Evolutionary conservation across 2,113 vertebrate species (phyloP).

Genomic region (Loxodonta africana): DNA sequence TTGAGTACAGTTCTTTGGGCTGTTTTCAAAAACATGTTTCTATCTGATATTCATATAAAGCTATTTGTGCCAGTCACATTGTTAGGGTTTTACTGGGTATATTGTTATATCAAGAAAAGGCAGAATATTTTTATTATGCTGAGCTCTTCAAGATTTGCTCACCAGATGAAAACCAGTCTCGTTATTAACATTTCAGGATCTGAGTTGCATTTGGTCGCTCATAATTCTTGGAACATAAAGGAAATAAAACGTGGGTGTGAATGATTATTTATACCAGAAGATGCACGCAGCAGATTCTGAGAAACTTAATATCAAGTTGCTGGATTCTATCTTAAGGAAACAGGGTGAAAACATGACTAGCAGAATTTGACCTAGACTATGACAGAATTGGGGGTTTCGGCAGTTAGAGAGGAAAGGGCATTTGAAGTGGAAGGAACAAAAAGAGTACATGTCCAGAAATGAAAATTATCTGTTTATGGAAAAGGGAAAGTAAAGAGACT

Average conservation of each 20-base stretch:
- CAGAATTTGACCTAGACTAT: background rate
- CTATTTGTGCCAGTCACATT: background rate
- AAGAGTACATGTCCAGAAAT: background rate
- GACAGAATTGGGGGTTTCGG: background rate
- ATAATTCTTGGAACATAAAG: slow-evolving; percentile 10
- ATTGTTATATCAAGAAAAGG: background rate
- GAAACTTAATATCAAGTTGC: background rate
- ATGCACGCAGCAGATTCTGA: background rate
- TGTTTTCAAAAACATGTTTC: background rate
- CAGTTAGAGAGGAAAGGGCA: background rate
- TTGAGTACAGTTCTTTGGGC: background rate
- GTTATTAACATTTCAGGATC: slow-evolving; percentile 17
- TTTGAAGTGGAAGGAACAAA: background rate
- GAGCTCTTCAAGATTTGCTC: slow-evolving; percentile 6
- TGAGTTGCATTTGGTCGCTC: background rate
- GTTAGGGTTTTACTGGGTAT: background rate
- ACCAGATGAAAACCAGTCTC: background rate
- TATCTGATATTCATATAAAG: background rate
- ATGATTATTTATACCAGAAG: background rate
- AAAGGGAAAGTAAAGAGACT: slow-evolving; percentile 16
- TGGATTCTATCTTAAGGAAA: slow-evolving; percentile 23
- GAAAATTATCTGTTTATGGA: background rate
- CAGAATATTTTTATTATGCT: background rate
- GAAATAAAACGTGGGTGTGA: background rate
- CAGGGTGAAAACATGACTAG: background rate